Percentiles rank a stretch among this genome's conserved stretches.
Evolutionary conservation across 2,113 vertebrate genomes (phyloP).

Genomic region (Cardinalis cardinalis): DNA sequence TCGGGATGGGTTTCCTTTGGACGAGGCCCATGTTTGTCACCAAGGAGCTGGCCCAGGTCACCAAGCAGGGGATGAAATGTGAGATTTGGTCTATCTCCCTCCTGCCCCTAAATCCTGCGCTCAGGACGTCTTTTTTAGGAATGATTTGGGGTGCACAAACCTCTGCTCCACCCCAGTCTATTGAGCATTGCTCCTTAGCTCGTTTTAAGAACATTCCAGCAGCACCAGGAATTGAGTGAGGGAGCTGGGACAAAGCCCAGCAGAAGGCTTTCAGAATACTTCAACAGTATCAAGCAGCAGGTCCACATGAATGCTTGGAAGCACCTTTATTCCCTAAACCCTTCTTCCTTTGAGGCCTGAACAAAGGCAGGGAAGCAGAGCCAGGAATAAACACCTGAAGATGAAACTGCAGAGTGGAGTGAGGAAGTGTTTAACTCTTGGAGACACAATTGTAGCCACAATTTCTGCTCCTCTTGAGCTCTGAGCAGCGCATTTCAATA

Average conservation of each 20-base stretch:
- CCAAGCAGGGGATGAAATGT: neutral
- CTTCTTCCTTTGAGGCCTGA: neutral
- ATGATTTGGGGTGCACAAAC: neutral
- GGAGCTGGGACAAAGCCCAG: neutral
- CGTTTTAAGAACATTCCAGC: neutral
- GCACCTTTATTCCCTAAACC: neutral
- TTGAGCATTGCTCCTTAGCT: neutral
- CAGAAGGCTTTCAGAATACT: neutral
- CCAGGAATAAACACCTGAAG: neutral
- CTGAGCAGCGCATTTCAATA: neutral
- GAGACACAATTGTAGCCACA: neutral
- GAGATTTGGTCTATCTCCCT: rapidly evolving
- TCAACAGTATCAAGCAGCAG: neutral
- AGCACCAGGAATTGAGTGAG: neutral
- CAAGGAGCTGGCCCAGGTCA: neutral
- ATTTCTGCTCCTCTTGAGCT: neutral
- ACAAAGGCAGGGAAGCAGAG: neutral
- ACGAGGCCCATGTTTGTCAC: neutral
- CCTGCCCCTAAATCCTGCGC: neutral
- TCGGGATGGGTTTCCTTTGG: slow-evolving; percentile 28
- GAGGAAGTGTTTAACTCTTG: neutral
- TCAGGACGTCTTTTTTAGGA: neutral
- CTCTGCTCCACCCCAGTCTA: neutral
- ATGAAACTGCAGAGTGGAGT: neutral
- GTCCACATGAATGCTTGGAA: neutral